These are phyloP conservation scores for Stegana nigrithorax DNA, from an alignment of 2,888 invertebrate species.

Conservation along the genomic window DNA sequence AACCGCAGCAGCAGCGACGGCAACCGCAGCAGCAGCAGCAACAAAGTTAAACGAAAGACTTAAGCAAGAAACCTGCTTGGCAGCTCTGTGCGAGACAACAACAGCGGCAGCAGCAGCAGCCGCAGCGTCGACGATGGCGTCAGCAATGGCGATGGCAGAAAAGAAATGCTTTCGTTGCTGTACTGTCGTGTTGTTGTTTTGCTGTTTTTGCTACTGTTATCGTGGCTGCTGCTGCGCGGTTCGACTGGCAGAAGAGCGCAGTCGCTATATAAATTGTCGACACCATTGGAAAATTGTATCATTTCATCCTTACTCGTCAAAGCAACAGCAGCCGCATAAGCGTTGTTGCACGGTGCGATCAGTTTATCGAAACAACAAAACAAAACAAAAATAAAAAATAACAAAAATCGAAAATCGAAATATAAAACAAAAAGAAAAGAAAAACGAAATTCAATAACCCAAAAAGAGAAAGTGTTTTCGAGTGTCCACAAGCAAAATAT, in stretches of 20 bases:
- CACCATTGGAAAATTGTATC: slow-evolving; percentile 69
- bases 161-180: slow-evolving; percentile 43
- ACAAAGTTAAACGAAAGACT: slow-evolving; percentile 59
- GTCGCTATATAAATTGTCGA: slow-evolving; percentile 69
- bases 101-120: neutral
- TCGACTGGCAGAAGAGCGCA: slow-evolving; percentile 51
- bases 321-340: slow-evolving; percentile 61
- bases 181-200: neutral
- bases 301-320: slow-evolving; percentile 70
- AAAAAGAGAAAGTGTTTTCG: slow-evolving; percentile 55
- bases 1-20: slow-evolving; percentile 24
- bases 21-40: slow-evolving; percentile 20
- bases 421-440: slow-evolving; percentile 20
- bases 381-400: slow-evolving; percentile 31
- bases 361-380: slow-evolving; percentile 26
- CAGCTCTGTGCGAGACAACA: slow-evolving; percentile 17
- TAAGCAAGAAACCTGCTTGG: slow-evolving; percentile 58
- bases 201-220: neutral
- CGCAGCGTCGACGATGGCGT: neutral
- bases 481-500: slow-evolving; percentile 41
- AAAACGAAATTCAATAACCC: slow-evolving; percentile 5
- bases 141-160: slow-evolving; percentile 22
- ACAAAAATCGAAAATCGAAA: slow-evolving; percentile 31
- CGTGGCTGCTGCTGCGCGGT: slow-evolving; percentile 17
- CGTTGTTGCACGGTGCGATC: slow-evolving; percentile 49